A percentile compares a stretch with the other conserved stretches of the same genome.
Conservation (phyloP, 2,797 vertebrate genomes). For the Thripadectes ignobilis region DNA sequence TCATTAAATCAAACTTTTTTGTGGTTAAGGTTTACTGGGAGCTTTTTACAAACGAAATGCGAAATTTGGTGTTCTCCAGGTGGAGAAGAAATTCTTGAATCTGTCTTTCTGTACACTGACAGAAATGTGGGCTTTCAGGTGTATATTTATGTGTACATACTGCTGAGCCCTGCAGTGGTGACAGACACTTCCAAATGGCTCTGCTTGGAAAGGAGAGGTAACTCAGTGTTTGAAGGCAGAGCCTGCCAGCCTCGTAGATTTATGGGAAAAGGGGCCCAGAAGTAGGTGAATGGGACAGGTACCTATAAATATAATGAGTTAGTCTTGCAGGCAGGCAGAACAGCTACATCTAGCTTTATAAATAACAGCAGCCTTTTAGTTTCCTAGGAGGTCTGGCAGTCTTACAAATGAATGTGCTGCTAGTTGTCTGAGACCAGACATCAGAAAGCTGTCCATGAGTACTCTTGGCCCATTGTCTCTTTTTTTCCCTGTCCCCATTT, state of each 20-base stretch:
- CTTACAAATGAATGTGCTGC: slow-evolving; percentile 44
- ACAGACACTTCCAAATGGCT: neutral
- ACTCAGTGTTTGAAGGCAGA: neutral
- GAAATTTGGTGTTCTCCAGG: neutral
- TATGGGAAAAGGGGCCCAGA: neutral
- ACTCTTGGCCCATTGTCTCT: slow-evolving; percentile 9
- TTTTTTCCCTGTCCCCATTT: neutral
- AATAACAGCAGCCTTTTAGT: slow-evolving; percentile 52
- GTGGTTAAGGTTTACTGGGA: neutral
- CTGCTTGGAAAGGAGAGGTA: neutral
- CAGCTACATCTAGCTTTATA: slow-evolving; percentile 28
- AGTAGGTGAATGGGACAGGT: slow-evolving; percentile 46
- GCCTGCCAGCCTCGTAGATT: neutral
- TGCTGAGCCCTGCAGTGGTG: neutral
- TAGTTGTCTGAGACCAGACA: slow-evolving; percentile 36
- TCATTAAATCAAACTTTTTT: slow-evolving; percentile 24
- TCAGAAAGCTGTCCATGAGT: slow-evolving; percentile 21
- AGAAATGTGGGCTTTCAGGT: neutral
- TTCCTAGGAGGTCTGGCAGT: slow-evolving; percentile 64
- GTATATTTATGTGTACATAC: neutral
- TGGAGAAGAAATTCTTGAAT: neutral
- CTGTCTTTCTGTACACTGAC: neutral
- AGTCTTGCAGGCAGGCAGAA: neutral
- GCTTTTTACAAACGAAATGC: slow-evolving; percentile 21
- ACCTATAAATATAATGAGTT: slow-evolving; percentile 17